Conservation (phyloP, 2,888 invertebrate genomes). For the Tetrapedia diversipes region DNA sequence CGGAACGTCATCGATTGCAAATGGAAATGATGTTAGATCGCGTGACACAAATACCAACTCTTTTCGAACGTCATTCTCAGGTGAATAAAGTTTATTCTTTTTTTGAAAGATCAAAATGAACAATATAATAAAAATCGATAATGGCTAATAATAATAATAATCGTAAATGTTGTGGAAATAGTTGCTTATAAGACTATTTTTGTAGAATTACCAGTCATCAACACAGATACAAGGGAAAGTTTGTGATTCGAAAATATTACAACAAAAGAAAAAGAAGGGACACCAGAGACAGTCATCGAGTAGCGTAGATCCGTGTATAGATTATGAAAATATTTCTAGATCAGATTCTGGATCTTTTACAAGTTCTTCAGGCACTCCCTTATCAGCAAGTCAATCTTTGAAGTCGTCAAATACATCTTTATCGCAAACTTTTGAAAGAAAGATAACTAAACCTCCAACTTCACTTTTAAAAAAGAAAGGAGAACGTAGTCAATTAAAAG, state of each 20-base stretch:
- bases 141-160: background rate
- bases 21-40: conserved; percentile 90
- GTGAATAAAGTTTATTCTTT: conserved; percentile 76
- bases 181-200: conserved; percentile 6
- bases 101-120: background rate
- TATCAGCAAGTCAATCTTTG: conserved; percentile 71
- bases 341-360: conserved; percentile 76
- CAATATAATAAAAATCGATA: background rate
- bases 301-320: conserved; percentile 75
- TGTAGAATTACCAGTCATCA: conserved; percentile 57
- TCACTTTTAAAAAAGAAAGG: conserved; percentile 76
- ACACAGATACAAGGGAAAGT: conserved; percentile 31
- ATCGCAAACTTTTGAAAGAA: conserved; percentile 69
- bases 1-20: conserved; percentile 87
- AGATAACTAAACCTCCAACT: conserved; percentile 66
- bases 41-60: conserved; percentile 88
- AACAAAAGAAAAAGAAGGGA: conserved; percentile 68
- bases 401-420: conserved; percentile 66
- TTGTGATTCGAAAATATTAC: conserved; percentile 35
- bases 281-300: conserved; percentile 67
- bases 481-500: conserved; percentile 79
- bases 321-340: conserved; percentile 71
- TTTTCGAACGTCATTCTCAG: conserved; percentile 88
- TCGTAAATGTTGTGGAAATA: background rate
- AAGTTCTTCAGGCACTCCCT: conserved; percentile 73